These are phyloP conservation scores for Archips crataeganus DNA, from an alignment of 2,888 invertebrate species.

Conservation along the genomic window DNA sequence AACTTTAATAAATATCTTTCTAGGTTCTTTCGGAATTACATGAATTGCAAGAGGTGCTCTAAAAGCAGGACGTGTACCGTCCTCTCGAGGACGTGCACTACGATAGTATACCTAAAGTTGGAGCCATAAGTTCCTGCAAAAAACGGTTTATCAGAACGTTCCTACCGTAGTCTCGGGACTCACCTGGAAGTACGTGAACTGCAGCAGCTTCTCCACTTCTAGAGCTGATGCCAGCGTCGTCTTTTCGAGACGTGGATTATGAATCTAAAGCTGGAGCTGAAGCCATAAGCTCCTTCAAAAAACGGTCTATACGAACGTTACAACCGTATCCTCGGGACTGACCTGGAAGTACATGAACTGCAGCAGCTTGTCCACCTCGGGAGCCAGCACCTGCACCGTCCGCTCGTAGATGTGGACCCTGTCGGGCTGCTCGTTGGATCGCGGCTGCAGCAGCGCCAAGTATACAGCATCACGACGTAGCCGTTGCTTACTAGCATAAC, in stretches of 20 bases:
- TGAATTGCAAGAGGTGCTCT: too few relatives aligned
- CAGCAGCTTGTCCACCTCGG: conserved; percentile 97
- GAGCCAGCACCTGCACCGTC: conserved; percentile 98
- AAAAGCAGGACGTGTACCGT: too few relatives aligned
- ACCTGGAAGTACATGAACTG: conserved; percentile 99
- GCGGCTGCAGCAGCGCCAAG: conserved; percentile 99
- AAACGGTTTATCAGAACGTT: too few relatives aligned
- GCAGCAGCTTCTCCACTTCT: conserved; percentile 87
- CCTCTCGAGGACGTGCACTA: background rate
- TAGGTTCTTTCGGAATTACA: too few relatives aligned
- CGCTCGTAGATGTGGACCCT: conserved; percentile 99
- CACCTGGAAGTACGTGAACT: conserved; percentile 99
- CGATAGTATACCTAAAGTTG: too few relatives aligned
- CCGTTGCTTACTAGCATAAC: too few relatives aligned
- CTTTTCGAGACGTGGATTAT: background rate
- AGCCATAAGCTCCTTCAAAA: too few relatives aligned
- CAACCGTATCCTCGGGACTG: background rate
- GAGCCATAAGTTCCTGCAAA: too few relatives aligned
- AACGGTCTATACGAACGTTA: too few relatives aligned
- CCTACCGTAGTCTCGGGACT: background rate
- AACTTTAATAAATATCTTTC: too few relatives aligned
- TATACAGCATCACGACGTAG: conserved; percentile 99
- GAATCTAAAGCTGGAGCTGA: too few relatives aligned
- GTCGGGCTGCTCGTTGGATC: conserved; percentile 98
- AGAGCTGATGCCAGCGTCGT: background rate